Evolutionary conservation across 2,888 invertebrate genomes (phyloP), one percentile per base, ranked within the genome.

Genomic region (Laothoe populi): DNA sequence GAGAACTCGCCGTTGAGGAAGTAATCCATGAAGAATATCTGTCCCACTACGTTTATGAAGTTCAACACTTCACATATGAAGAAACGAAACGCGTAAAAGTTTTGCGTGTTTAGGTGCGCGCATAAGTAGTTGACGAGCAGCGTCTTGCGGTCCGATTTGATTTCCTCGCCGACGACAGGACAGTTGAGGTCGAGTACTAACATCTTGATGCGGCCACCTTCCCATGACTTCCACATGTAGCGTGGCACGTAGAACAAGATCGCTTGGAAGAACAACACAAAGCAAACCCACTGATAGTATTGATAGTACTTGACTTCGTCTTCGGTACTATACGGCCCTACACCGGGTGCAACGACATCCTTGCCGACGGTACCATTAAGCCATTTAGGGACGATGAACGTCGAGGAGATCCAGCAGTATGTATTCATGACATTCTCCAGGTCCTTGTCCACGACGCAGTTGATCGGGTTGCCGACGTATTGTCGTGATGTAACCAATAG

Each of bases 381-480:
- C 74, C 96, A 94, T 82, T 97, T 95, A 21, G 98, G 98, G 72
- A 98, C 96, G 61, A 98, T 98, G 90, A 97, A 98, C 70, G 98
- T 98, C 57, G 98, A 97, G 84, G 98, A 98, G 76, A 96, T 96
- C 97, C 97, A 97, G 90, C 98, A 98, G 84, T 98, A 98, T 35
- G 97, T 98, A 92, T 98, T 98, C 96, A 98, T 97, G 2, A 98
- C 96, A 77, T 96, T 95, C 68, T 96, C 92, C n/a, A 97, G 97
- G 70, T 98, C 96, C 77, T 97, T 97, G 78, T 97, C 97, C 49
- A 97, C 97, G 83, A 98, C 97, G 88, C 99, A 99, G 91, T 98
- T 98, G 82, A 99, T 99, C 23, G 99, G 99, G 87, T 99, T 98
- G 8, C 99, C 99, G 82, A 99, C 98, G 90, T 99, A 99, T 84